These are phyloP conservation scores for Carterocephalus palaemon DNA, from an alignment of 2,888 invertebrate species.

Conservation along the genomic window DNA sequence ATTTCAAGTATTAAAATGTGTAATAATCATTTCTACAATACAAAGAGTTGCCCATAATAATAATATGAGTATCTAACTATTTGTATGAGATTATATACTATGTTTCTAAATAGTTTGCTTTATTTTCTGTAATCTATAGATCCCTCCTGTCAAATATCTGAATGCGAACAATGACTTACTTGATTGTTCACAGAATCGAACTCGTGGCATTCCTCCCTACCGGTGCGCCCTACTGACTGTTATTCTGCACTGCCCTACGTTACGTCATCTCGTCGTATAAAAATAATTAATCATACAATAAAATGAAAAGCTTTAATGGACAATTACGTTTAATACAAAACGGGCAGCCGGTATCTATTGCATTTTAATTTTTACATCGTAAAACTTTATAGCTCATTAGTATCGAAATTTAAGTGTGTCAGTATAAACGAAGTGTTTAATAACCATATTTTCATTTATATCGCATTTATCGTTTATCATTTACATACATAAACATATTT, in stretches of 20 bases:
- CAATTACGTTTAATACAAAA: conserved; percentile 13
- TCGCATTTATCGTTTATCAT: conserved; percentile 15
- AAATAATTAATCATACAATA: conserved; percentile 37
- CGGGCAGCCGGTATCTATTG: conserved; percentile 9
- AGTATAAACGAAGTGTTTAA: conserved; percentile 21
- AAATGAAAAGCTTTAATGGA: conserved; percentile 27
- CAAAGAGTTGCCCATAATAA: no score
- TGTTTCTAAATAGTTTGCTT: no score
- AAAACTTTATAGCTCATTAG: conserved; percentile 23
- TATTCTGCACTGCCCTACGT: conserved; percentile 40
- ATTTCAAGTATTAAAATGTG: no score
- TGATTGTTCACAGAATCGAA: conserved; percentile 47
- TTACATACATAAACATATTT: conserved; percentile 15
- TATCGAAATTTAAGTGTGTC: conserved; percentile 19
- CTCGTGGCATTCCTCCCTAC: conserved; percentile 59
- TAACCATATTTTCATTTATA: conserved; percentile 17
- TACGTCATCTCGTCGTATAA: conserved; percentile 43
- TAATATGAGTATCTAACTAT: no score
- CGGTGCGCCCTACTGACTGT: conserved; percentile 42
- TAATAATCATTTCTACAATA: no score
- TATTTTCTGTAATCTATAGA: no score
- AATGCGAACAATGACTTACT: conserved; percentile 47
- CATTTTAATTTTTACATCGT: conserved; percentile 13
- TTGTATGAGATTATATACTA: no score
- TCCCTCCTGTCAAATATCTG: conserved; percentile 30